A percentile compares a stretch with the other conserved stretches of the same genome.
These are phyloP conservation scores for Porites australiensis DNA, from an alignment of 64 coral and sea anemone species.

Conservation along the genomic window DNA sequence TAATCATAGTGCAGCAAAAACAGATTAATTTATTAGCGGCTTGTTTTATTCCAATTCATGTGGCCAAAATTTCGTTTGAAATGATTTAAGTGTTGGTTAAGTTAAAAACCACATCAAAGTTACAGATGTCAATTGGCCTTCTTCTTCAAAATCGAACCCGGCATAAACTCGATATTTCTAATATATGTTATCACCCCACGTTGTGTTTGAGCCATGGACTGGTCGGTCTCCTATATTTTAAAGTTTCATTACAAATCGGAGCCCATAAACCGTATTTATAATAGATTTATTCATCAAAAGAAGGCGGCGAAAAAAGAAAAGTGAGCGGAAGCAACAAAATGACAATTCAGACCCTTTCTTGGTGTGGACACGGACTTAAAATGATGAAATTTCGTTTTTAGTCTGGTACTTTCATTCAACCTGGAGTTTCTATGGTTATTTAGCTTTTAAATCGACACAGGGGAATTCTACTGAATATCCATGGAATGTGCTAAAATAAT, in stretches of 20 bases:
- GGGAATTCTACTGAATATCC: too few species aligned
- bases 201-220: background rate
- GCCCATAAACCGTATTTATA: too few species aligned
- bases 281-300: background rate
- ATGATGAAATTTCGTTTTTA: too few species aligned
- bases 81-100: background rate
- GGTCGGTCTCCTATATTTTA: too few species aligned
- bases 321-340: background rate
- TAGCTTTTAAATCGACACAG: too few species aligned
- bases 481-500: too few species aligned
- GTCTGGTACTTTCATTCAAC: too few species aligned
- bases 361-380: too few species aligned
- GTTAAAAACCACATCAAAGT: conserved; percentile 33
- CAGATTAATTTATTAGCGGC: conserved; percentile 20
- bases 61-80: conserved; percentile 14
- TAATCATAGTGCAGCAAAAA: background rate
- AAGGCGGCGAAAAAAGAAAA: background rate
- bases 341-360: background rate
- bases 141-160: background rate
- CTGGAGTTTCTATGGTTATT: too few species aligned
- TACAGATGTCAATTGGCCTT: background rate
- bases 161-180: background rate
- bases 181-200: background rate
- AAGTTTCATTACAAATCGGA: too few species aligned
- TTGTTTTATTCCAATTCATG: conserved; percentile 4